Evolutionary conservation across 1,140 invertebrate species (phyloP), one percentile per base, ranked within the genome.

Genomic region (Aphelinus certus): DNA sequence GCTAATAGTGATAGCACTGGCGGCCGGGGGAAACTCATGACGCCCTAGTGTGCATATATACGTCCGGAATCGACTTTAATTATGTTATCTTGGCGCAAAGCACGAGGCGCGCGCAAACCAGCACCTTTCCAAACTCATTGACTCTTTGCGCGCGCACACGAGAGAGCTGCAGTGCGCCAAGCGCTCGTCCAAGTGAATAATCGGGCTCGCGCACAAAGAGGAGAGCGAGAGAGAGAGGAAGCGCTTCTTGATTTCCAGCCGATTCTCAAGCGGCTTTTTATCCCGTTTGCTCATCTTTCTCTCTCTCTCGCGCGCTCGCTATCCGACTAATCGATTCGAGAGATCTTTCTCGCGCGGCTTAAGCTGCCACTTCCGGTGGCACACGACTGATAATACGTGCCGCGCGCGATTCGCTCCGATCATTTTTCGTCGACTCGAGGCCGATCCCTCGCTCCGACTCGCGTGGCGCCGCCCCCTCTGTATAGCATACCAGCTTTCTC

Each of bases 311-410:
- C 7, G 45, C 10, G 2, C 7, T 43, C 4, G 2, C 4, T 3
- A 7, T 10, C 10, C 5, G 58, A 26, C 58, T 60, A 58, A 60
- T 60, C 57, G 56, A 60, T 49, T 69, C 46, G 56, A 60, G 10
- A n/a, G 46, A 69, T 69, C 26, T 26, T 26, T 26, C 67, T 60
- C 9, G 5, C 61, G 46, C 1, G 2, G 67, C 3, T 9, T 69
- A 49, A 69, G 56, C 9, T 60, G 56, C 67, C 10, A 60, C 56
- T 69, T 69, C 67, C 67, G 67, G 56, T 26, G 26, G 26, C 56
- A 3, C 7, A 43, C 43, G 43, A 57, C 7, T 57, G 55, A 68
- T 56, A 57, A 68, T 56, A 43, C 53, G 42, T 3, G 1, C 26
- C 26, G 26, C 7, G 66, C 55, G 26, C 26, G 55, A 58, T 57